Conservation (phyloP, 2,888 invertebrate species). For the Leucania comma region DNA sequence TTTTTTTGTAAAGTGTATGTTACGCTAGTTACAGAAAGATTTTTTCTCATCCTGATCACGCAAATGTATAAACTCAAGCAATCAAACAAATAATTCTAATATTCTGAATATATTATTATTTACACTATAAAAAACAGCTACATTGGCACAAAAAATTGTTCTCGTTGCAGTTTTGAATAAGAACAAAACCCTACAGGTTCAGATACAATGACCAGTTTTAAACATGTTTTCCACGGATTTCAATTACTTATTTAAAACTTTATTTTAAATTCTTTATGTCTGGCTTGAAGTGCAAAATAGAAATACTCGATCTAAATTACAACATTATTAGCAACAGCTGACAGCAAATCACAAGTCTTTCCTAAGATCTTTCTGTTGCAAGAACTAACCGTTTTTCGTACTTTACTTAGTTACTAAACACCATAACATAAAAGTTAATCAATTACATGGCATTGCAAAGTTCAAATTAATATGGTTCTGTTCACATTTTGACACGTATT, state of each 20-base stretch:
- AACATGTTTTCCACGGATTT: not conserved
- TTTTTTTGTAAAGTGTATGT: too few species aligned
- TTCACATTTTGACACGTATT: slow-evolving; percentile 47
- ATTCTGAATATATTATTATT: not conserved
- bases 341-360: slow-evolving; percentile 53
- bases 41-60: too few species aligned
- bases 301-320: slow-evolving; percentile 54
- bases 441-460: slow-evolving; percentile 60
- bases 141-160: not conserved
- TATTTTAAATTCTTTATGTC: not conserved
- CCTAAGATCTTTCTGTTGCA: slow-evolving; percentile 58
- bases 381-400: slow-evolving; percentile 53
- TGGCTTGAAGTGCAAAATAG: slow-evolving; percentile 6
- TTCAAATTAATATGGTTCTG: slow-evolving; percentile 51
- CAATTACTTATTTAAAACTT: not conserved
- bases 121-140: not conserved
- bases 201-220: slow-evolving; percentile 6
- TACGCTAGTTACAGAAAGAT: not conserved
- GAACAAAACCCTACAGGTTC: not conserved
- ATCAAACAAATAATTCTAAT: not conserved
- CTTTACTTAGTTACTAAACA: slow-evolving; percentile 57
- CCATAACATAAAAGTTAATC: slow-evolving; percentile 61
- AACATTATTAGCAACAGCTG: slow-evolving; percentile 56
- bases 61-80: not conserved
- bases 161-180: not conserved